Evolutionary conservation across 2,888 invertebrate genomes (phyloP).

Genomic region (Chorisops tibialis): DNA sequence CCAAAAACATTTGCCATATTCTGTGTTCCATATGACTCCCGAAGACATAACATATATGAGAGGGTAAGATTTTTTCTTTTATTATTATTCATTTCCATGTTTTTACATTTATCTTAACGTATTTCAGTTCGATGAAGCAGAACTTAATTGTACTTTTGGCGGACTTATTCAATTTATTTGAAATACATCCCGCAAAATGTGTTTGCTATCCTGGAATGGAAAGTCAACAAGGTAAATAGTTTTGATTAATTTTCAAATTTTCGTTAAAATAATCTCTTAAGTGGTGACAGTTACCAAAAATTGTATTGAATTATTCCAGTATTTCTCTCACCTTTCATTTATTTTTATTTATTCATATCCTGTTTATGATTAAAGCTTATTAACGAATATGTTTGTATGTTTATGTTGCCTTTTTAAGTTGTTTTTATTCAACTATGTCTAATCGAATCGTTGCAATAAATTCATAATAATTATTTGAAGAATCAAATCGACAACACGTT

Average conservation of each 20-base stretch:
- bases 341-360: conserved; percentile 9
- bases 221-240: conserved; percentile 43
- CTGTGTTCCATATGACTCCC: conserved; percentile 90
- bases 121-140: conserved; percentile 80
- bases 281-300: not conserved
- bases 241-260: not conserved
- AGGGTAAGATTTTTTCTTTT: conserved; percentile 59
- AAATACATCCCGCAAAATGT: conserved; percentile 87
- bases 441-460: not conserved
- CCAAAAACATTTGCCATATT: conserved; percentile 75
- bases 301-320: not conserved
- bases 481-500: conserved; percentile 10
- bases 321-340: not conserved
- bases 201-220: conserved; percentile 79
- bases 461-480: not conserved
- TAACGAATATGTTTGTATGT: conserved; percentile 32
- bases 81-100: not conserved
- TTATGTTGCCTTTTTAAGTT: conserved; percentile 17
- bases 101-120: not conserved
- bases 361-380: conserved; percentile 22
- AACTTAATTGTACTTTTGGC: conserved; percentile 89
- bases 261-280: not conserved
- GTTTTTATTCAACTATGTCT: not conserved
- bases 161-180: conserved; percentile 89
- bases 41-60: conserved; percentile 93